Evolutionary conservation across 2,888 invertebrate genomes (phyloP), one percentile per base, ranked within the genome.

Genomic region (Brenthis daphne): DNA sequence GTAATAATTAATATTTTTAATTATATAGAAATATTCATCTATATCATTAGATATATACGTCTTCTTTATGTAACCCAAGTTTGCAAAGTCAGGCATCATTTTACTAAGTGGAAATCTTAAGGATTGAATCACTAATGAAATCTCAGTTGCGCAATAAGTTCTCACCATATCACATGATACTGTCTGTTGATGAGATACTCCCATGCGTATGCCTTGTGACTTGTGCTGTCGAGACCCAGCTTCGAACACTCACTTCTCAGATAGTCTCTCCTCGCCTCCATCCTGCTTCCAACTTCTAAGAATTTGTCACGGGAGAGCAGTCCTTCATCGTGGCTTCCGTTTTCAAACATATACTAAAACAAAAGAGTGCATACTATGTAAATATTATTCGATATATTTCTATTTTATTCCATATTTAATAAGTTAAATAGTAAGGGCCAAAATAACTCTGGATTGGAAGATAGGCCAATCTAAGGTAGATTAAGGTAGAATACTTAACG

Each of bases 131-230:
- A 20, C 29, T 61, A 56, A 55, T 48, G 54, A 29, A 20, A 20
- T 61, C 48, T 56, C 24, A n/a, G 20, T 67, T 37, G 37, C 24
- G 37, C 56, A 56, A 61, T 24, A 56, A 57, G 6, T 64, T 51
- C 92, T 90, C 82, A 95, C 97, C 97, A 97, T 82, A 97, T 96
- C 67, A 97, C 94, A 83, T 96, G 96, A 85, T 97, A 95, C 82
- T 96, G 95, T 76, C 94, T 94, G 86, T 96, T 96, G 79, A 97
- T 95, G 81, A 97, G 94, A 86, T 96, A 97, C 85, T 97, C 97
- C 97, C 97, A 97, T 14, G 97, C 95, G 80, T 96, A 96, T 37
- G 97, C 96, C 80, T 95, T 95, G 76, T 95, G 94, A 24, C 94
- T 94, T 50, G 93, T 90, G 70, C 92, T 88, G 78, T 95, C 94